These are phyloP conservation scores for Petromus typicus DNA, from an alignment of 2,113 vertebrate genomes.

Conservation along the genomic window DNA sequence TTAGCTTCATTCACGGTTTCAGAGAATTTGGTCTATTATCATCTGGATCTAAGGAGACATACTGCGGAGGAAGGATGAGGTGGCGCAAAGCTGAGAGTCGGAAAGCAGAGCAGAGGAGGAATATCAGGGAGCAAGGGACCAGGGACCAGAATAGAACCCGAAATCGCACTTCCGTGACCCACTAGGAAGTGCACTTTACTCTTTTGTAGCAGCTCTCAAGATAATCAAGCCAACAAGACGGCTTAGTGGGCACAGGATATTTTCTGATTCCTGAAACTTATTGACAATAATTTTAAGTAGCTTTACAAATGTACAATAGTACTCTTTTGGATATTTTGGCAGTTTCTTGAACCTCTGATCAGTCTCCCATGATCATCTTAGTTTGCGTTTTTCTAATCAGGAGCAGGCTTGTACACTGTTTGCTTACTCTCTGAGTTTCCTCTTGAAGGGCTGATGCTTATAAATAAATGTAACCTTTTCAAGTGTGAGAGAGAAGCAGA, in stretches of 20 bases:
- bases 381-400: conserved; percentile 13
- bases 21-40: no score
- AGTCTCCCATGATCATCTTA: background rate
- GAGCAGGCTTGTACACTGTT: background rate
- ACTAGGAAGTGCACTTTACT: background rate
- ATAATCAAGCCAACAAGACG: background rate
- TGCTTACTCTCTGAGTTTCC: background rate
- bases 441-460: background rate
- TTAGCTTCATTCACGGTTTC: background rate
- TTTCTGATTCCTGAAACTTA: conserved; percentile 13
- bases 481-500: background rate
- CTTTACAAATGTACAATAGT: background rate
- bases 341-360: background rate
- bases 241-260: background rate
- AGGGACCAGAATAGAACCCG: background rate
- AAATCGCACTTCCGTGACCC: background rate
- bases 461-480: conserved; percentile 20
- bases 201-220: background rate
- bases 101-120: background rate
- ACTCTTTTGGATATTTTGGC: background rate
- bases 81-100: background rate
- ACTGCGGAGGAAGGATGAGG: background rate
- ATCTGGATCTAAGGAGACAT: background rate
- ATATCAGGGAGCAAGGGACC: background rate
- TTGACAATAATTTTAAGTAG: background rate